A percentile compares a stretch with the other conserved stretches of the same genome.
Conservation (phyloP, 2,888 invertebrate species). For the Synanthedon formicaeformis region DNA sequence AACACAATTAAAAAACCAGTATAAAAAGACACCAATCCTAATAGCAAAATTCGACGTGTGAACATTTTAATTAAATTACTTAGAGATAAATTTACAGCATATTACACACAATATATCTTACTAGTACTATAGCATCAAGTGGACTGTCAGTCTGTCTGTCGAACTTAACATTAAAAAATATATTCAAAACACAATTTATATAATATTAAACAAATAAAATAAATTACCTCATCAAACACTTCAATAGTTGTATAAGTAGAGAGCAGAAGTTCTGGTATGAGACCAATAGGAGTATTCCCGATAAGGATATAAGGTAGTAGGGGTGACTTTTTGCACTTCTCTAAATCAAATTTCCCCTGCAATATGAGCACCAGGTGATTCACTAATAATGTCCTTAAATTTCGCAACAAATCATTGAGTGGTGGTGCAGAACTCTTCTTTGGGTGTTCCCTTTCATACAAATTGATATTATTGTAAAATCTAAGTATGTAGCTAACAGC, state of each 20-base stretch:
- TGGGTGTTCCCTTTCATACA: slow-evolving; percentile 81
- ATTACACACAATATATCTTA: too few relatives aligned
- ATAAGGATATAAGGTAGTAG: slow-evolving; percentile 77
- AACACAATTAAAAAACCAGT: too few relatives aligned
- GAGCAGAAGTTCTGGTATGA: slow-evolving; percentile 76
- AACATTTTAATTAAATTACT: too few relatives aligned
- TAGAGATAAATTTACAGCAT: too few relatives aligned
- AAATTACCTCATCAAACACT: slow-evolving; percentile 63
- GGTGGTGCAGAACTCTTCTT: slow-evolving; percentile 82
- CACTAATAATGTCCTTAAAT: slow-evolving; percentile 65
- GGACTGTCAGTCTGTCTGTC: too few relatives aligned
- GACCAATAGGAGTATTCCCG: slow-evolving; percentile 79
- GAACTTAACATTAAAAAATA: not conserved
- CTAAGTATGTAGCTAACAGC: slow-evolving; percentile 58
- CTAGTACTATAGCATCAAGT: not conserved
- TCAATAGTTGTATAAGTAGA: slow-evolving; percentile 73
- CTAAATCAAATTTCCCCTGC: slow-evolving; percentile 64
- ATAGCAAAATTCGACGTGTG: too few relatives aligned
- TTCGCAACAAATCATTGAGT: slow-evolving; percentile 75
- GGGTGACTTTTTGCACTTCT: slow-evolving; percentile 71
- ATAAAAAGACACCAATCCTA: too few relatives aligned
- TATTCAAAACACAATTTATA: not conserved
- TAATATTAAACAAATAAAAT: not conserved
- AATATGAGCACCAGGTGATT: slow-evolving; percentile 71
- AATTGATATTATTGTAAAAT: slow-evolving; percentile 76